phyloP scores from a whole-genome alignment of 1,140 invertebrate species.

The Argopecten irradians region DNA sequence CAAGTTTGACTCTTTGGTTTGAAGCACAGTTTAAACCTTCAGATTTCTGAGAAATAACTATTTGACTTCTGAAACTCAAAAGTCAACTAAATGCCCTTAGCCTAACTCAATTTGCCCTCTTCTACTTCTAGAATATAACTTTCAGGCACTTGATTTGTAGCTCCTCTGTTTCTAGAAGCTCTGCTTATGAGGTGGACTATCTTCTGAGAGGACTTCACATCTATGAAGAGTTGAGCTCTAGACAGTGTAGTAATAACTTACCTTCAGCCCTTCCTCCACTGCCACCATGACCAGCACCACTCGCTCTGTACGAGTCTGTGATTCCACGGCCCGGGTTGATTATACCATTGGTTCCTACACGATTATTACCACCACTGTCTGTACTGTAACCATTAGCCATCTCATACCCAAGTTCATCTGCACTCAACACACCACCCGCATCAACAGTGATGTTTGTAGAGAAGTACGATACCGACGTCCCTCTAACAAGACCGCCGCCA shows the following conservation, averaged over 20 bases:
- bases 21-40: too few relatives aligned
- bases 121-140: too few relatives aligned
- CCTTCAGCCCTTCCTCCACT: constrained; percentile 65
- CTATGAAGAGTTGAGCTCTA: neutral
- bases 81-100: too few relatives aligned
- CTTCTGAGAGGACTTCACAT: too few relatives aligned
- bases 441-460: constrained; percentile 67
- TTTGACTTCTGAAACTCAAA: too few relatives aligned
- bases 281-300: constrained; percentile 68
- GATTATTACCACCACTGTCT: constrained; percentile 26
- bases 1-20: too few relatives aligned
- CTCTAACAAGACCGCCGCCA: constrained; percentile 63
- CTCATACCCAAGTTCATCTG: constrained; percentile 65
- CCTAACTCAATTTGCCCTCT: too few relatives aligned
- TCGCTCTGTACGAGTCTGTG: constrained; percentile 37
- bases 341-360: constrained; percentile 58
- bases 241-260: constrained; percentile 32
- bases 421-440: constrained; percentile 59
- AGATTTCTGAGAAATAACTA: too few relatives aligned
- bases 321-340: constrained; percentile 65
- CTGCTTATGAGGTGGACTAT: too few relatives aligned
- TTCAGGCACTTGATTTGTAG: too few relatives aligned
- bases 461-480: constrained; percentile 61
- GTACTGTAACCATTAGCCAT: constrained; percentile 50
- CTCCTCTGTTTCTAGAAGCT: too few relatives aligned